Base-by-base conservation (phyloP, 2,797 vertebrate genomes). In the Mycteria americana region DNA sequence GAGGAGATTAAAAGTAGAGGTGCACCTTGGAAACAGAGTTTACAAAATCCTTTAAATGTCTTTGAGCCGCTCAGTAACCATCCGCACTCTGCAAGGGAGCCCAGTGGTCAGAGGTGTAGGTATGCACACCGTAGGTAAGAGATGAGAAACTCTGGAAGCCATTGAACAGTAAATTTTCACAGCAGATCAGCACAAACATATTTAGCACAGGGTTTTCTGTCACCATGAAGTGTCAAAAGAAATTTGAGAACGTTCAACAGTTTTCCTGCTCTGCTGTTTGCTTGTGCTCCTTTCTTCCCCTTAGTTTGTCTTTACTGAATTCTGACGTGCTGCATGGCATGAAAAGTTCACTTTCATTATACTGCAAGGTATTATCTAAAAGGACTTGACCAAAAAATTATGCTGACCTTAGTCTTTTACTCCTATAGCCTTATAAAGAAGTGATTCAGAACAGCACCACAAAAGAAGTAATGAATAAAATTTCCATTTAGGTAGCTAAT, bases 131-230 rank as follows among this genome's bases (percentile, higher is more conserved):
- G 0, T 92, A 80, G 96, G 97, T 86, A 96, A 69, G 84, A 98
- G 97, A 98, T 94, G 95, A 97, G 89, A 97, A 96, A 96, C 75
- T 95, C 79, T 11, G 56, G 93, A 83, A 91, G 79, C 86, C 87
- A 89, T 64, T 0, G 16, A 97, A 95, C 91, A n/a, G 37, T 46
- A 65, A 88, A 96, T 98, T 98, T 98, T 98, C 98, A 97, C 97
- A 98, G 97, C 93, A 95, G 95, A 98, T 87, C 41, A 84, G 74
- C 89, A 86, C 75, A 84, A 87, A 93, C 45, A 65, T 89, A 97
- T 95, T 97, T 96, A 97, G 83, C 78, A 93, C 82, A 80, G 93
- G 83, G 78, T 67, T 91, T 80, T 91, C 69, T 96, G 88, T 76
- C 95, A 94, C 93, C 72, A 43, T 70, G 87, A 94, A 90, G 53